These are phyloP conservation scores for Hymenochirus boettgeri DNA, from an alignment of 2,113 vertebrate genomes.

Conservation along the genomic window DNA sequence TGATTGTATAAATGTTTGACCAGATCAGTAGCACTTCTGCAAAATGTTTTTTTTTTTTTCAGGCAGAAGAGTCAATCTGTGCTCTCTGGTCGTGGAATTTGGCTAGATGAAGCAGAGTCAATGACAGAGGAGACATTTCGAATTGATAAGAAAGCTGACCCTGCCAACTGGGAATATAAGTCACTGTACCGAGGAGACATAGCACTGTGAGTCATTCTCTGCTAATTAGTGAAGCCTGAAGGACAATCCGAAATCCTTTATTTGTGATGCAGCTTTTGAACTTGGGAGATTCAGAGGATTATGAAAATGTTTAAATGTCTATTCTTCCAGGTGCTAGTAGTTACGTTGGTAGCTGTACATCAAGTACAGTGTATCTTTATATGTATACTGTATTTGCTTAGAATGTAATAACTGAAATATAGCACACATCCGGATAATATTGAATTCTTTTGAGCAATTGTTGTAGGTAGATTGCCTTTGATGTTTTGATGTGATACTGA, in stretches of 20 bases:
- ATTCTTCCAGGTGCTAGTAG: no score
- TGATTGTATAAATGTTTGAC: no score
- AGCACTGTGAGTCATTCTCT: constrained; percentile 70
- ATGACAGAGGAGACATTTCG: constrained; percentile 67
- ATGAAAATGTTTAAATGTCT: no score
- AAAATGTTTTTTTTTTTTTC: constrained; percentile 41
- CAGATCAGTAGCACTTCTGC: no score
- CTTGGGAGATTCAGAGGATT: background rate
- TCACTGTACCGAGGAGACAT: constrained; percentile 88
- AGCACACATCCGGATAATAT: no score
- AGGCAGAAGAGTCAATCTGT: constrained; percentile 52
- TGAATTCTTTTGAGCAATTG: no score
- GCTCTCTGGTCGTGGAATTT: constrained; percentile 52
- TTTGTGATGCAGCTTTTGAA: background rate
- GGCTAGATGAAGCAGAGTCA: constrained; percentile 81
- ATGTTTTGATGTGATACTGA: no score
- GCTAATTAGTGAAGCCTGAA: constrained; percentile 7
- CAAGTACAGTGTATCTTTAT: no score
- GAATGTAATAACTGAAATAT: no score
- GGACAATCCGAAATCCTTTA: background rate
- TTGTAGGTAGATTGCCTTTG: no score
- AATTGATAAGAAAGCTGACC: constrained; percentile 81
- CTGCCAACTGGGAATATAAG: constrained; percentile 91
- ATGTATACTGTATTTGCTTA: no score
- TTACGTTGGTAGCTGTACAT: no score